Percentiles rank a stretch among this genome's conserved stretches.
These are phyloP conservation scores for Cyclopterus lumpus DNA, from an alignment of 2,797 vertebrate genomes.

Conservation along the genomic window DNA sequence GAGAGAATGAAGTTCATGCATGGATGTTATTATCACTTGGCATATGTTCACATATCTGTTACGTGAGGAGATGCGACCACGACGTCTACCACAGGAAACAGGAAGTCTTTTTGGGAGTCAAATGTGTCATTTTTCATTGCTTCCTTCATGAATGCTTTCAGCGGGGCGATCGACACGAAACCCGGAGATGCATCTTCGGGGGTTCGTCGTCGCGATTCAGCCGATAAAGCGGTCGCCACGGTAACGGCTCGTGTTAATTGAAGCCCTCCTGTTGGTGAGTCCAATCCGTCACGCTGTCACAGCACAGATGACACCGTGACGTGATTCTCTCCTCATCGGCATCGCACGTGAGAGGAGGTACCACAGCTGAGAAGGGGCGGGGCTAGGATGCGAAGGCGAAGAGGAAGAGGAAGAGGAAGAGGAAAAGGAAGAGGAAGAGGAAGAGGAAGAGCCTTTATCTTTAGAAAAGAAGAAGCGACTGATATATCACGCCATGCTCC, in stretches of 20 bases:
- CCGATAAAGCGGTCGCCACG: constrained; percentile 58
- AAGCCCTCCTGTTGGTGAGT: neutral
- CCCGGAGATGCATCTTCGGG: constrained; percentile 53
- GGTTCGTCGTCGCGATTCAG: constrained; percentile 57
- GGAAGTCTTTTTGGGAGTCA: constrained; percentile 26
- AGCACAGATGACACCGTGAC: constrained; percentile 60
- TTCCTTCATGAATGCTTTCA: constrained; percentile 9
- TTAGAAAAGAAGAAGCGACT: no score
- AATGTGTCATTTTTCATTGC: constrained; percentile 23
- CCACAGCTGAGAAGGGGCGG: constrained; percentile 5
- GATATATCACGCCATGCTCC: constrained; percentile 12
- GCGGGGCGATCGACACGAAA: no score
- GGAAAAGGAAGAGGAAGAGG: no score
- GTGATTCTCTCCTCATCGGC: constrained; percentile 78
- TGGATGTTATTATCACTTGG: constrained; percentile 52
- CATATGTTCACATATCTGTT: constrained; percentile 31
- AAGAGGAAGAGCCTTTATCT: constrained; percentile 44
- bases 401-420: no score
- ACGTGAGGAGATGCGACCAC: neutral
- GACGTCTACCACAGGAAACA: constrained; percentile 3
- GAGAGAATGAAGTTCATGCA: constrained; percentile 36
- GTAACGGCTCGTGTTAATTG: constrained; percentile 24
- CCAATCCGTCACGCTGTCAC: constrained; percentile 73
- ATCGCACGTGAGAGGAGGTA: constrained; percentile 67
- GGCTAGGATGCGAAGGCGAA: neutral